Evolutionary conservation across 2,797 vertebrate species (phyloP).

Genomic region (Spheniscus humboldti): DNA sequence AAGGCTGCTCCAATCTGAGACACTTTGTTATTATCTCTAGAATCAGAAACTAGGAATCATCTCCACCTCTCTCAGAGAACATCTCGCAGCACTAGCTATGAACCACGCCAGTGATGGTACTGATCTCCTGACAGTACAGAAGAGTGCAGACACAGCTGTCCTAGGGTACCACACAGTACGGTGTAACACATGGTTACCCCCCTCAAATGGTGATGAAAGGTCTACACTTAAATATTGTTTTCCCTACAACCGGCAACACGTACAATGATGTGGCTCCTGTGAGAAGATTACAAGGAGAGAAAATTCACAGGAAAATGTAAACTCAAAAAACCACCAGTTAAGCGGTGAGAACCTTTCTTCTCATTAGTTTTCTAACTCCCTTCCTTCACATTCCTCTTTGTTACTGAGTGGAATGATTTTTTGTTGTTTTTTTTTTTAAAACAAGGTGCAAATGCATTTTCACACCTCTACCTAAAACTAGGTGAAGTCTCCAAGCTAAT

Average conservation of each 20-base stretch:
- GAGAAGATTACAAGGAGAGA: slow-evolving; percentile 19
- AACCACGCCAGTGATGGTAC: rapidly evolving
- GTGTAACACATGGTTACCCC: background rate
- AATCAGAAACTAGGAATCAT: rapidly evolving
- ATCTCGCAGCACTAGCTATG: background rate
- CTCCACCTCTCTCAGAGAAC: background rate
- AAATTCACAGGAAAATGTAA: slow-evolving; percentile 39
- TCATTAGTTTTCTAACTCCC: slow-evolving; percentile 4
- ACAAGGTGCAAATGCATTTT: slow-evolving; percentile 60
- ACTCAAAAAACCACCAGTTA: background rate
- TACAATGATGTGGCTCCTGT: slow-evolving; percentile 10
- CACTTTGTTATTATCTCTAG: background rate
- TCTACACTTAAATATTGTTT: background rate
- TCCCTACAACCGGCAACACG: background rate
- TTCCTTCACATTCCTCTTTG: slow-evolving; percentile 15
- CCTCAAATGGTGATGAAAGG: background rate
- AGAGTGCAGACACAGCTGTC: background rate
- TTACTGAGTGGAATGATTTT: background rate
- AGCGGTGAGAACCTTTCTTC: background rate
- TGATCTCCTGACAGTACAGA: rapidly evolving
- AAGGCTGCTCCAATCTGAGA: background rate
- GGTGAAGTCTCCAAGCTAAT: slow-evolving; percentile 47
- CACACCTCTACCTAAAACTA: slow-evolving; percentile 39
- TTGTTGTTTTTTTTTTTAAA: background rate
- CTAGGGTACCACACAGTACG: background rate